phyloP scores from a whole-genome alignment of 2,113 vertebrate species.

The Nycticryphes semicollaris region DNA sequence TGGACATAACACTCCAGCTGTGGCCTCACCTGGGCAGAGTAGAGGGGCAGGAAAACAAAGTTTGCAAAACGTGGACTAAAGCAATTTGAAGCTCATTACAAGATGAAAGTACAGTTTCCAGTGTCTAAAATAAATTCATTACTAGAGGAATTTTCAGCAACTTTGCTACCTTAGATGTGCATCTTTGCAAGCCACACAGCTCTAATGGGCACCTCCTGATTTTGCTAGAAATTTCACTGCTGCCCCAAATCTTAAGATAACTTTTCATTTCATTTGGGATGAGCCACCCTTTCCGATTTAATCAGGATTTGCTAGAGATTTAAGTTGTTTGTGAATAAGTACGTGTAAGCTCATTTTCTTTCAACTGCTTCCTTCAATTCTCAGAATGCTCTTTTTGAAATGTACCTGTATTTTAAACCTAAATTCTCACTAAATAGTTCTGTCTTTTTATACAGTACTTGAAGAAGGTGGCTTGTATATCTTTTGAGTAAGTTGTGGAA shows the following conservation, averaged over 20 bases:
- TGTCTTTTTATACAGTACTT: neutral
- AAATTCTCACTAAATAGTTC: neutral
- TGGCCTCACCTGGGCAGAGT: too few relatives aligned
- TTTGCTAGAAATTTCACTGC: neutral
- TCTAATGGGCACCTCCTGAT: neutral
- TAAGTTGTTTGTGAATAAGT: neutral
- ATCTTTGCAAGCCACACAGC: neutral
- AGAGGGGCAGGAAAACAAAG: neutral
- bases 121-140: neutral
- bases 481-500: neutral
- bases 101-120: neutral
- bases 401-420: neutral
- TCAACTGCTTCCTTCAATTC: neutral
- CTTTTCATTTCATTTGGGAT: neutral
- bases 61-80: neutral
- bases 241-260: neutral
- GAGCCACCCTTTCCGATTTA: neutral
- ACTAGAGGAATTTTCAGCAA: neutral
- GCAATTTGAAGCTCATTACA: neutral
- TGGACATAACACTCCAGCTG: too few relatives aligned
- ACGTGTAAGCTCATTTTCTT: neutral
- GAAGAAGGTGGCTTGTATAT: neutral
- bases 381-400: neutral
- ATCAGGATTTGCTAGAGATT: neutral
- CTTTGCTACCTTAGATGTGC: neutral